Evolutionary conservation across 2,797 vertebrate genomes (phyloP).

Genomic region (Miichthys miiuy): DNA sequence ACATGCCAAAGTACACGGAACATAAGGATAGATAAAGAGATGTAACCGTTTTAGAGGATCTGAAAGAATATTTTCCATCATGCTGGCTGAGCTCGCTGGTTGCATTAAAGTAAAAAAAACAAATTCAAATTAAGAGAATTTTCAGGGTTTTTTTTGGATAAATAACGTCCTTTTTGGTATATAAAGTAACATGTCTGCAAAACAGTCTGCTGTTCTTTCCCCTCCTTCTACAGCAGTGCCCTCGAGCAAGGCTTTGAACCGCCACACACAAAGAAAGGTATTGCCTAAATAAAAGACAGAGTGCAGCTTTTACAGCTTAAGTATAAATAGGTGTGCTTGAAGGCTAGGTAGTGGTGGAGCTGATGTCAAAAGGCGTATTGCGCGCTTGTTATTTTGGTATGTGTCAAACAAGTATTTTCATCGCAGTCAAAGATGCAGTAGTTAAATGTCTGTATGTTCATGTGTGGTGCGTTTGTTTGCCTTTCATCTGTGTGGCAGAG

Average conservation of each 20-base stretch:
- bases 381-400: constrained; percentile 45
- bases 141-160: background rate
- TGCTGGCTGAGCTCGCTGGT: background rate
- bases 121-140: background rate
- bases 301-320: background rate
- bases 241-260: constrained; percentile 37
- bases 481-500: constrained; percentile 41
- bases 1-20: constrained; percentile 24
- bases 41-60: constrained; percentile 21
- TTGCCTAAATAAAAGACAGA: constrained; percentile 12
- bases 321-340: constrained; percentile 44
- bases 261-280: constrained; percentile 5
- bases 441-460: constrained; percentile 41
- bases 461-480: constrained; percentile 40
- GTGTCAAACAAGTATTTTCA: constrained; percentile 58
- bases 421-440: constrained; percentile 13
- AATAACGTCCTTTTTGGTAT: background rate
- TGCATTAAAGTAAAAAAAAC: background rate
- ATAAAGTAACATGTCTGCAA: background rate
- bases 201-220: background rate
- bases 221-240: constrained; percentile 5
- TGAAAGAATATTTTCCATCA: background rate
- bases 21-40: constrained; percentile 18
- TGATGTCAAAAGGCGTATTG: constrained; percentile 25
- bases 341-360: constrained; percentile 22